These are phyloP conservation scores for Drosophila prostipennis DNA, from an alignment of 2,888 invertebrate genomes.

Conservation along the genomic window DNA sequence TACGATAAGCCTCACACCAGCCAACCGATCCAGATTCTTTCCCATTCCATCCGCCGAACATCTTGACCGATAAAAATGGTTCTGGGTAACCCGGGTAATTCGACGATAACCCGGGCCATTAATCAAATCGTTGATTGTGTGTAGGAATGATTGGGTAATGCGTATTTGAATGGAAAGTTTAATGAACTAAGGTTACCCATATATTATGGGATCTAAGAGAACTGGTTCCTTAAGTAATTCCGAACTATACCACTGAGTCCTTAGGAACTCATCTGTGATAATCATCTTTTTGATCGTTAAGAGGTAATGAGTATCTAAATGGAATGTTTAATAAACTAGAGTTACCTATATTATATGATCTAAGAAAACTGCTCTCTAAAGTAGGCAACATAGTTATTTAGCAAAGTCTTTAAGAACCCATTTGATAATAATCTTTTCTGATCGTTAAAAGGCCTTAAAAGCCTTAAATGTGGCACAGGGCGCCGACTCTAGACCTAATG, in stretches of 20 bases:
- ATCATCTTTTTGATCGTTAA: too few species aligned
- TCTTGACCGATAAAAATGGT: conserved; percentile 25
- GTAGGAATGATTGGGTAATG: conserved; percentile 4
- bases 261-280: too few species aligned
- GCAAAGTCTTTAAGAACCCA: background rate
- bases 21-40: conserved; percentile 29
- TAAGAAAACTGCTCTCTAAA: conserved; percentile 21
- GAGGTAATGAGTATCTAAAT: too few species aligned
- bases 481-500: conserved; percentile 35
- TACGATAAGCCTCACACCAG: conserved; percentile 72
- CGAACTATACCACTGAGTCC: too few species aligned
- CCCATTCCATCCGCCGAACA: background rate
- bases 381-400: conserved; percentile 10
- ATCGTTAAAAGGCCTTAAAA: conserved; percentile 24
- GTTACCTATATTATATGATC: too few species aligned
- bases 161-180: conserved; percentile 12
- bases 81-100: conserved; percentile 2
- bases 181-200: conserved; percentile 3
- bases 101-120: conserved; percentile 19
- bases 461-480: conserved; percentile 11
- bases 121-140: conserved; percentile 19
- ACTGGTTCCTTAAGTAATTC: background rate
- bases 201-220: background rate
- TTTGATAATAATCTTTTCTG: conserved; percentile 4
- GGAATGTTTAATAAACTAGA: too few species aligned